Evolutionary conservation across 2,113 vertebrate species (phyloP).

Genomic region (Corydoras maculifer): DNA sequence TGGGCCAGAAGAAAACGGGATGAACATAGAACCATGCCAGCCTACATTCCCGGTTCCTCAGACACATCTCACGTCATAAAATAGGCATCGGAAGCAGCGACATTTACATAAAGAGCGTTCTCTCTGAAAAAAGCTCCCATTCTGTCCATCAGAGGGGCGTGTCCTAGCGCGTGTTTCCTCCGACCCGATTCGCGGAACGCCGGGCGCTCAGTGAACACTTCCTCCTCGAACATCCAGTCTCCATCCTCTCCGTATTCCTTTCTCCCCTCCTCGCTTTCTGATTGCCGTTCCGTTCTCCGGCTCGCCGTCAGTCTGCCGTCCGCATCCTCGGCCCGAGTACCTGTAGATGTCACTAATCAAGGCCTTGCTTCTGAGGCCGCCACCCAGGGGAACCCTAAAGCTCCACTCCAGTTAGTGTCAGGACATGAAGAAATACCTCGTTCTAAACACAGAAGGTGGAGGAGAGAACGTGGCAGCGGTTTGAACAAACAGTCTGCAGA

Average conservation of each 20-base stretch:
- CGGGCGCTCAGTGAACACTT: neutral
- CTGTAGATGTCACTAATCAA: constrained; percentile 67
- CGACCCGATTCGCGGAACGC: neutral
- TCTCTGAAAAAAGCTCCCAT: constrained; percentile 50
- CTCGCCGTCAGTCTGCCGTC: constrained; percentile 1
- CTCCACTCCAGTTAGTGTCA: constrained; percentile 73
- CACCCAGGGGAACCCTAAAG: constrained; percentile 60
- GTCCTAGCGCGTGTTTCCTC: neutral
- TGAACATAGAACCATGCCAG: constrained; percentile 21
- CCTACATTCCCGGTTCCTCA: constrained; percentile 37
- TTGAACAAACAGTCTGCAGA: constrained; percentile 55
- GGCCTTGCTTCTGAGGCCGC: constrained; percentile 56
- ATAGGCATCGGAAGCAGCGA: constrained; percentile 51
- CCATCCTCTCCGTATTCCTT: constrained; percentile 17
- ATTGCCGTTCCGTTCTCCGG: constrained; percentile 20
- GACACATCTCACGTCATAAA: constrained; percentile 48
- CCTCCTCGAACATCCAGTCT: neutral
- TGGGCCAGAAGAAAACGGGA: no score
- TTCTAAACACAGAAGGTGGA: constrained; percentile 44
- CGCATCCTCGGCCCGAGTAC: constrained; percentile 41
- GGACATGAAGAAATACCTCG: constrained; percentile 60
- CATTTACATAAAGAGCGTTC: constrained; percentile 57
- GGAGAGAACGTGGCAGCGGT: constrained; percentile 65
- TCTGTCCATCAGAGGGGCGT: constrained; percentile 2
- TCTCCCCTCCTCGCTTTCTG: constrained; percentile 18